Evolutionary conservation across 37 sponge, comb jelly and placozoan genomes (phyloP), one percentile per base, ranked within the genome.

Genomic region (Trichoplax adhaerens): DNA sequence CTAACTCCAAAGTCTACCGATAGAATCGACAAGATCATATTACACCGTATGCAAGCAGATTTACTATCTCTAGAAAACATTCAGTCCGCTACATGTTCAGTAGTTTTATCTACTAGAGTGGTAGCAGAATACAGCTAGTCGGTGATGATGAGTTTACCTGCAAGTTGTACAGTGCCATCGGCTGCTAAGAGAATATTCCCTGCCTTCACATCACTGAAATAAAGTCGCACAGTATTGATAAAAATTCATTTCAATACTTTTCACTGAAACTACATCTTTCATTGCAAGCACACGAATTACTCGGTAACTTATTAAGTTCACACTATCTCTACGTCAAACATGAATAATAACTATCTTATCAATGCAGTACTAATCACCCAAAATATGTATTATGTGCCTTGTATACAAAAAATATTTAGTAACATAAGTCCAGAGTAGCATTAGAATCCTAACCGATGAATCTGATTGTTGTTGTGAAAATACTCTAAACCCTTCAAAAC

Each of bases 161-260:
- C 91, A 10, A 90, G 5, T 48, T 86, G 83, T 29, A 96, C 70
- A 49, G 85, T 58, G 0, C 98, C 98, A 78, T 91, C 86, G 8
- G 78, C 83, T n/a, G 88, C 90, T 29, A 96, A 50, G 47, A 96
- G 81, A 52, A 96, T 83, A 62, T 96, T 96, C 54, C 98, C 93
- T 50, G 98, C 98, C 73, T 96, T 88, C 46, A 91, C 12, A 58
- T 87, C 91, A 80, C 90, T 83, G 62, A n/a, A 81, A 29, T 29
- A 29, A 29, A 29, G 29, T 29, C 29, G 29, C 29, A 29, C 29
- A 29, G 29, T 29, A 29, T 29, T 29, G 29, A 29, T 29, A 29
- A 29, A 29, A 29, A 29, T 29, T 29, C 29, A 29, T 29, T 29
- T 29, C 29, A 29, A 29, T 29, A 29, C 29, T 29, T 29, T 29